These are phyloP conservation scores for Guaruba guarouba DNA, from an alignment of 2,113 vertebrate species.

Conservation along the genomic window DNA sequence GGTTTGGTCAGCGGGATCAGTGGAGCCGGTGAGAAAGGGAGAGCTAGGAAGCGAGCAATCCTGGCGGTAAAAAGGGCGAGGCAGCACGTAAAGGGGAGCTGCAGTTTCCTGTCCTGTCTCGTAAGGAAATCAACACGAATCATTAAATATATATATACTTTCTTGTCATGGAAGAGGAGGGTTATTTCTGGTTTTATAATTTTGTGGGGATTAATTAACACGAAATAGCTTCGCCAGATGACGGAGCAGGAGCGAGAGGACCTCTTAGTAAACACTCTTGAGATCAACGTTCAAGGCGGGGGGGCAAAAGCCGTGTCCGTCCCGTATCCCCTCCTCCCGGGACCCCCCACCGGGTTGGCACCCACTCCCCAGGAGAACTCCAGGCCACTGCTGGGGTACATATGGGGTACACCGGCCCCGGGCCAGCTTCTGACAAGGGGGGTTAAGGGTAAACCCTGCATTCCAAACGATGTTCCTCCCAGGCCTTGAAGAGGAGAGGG, in stretches of 20 bases:
- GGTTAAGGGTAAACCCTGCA: not conserved
- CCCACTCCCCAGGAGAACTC: not conserved
- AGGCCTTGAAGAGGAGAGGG: not conserved
- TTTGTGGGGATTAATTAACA: constrained; percentile 7
- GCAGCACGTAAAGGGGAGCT: not conserved
- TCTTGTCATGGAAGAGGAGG: not conserved
- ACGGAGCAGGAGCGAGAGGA: not conserved
- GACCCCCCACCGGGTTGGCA: not conserved
- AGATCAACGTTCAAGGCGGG: not conserved
- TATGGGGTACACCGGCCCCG: not conserved
- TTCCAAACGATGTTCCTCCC: accelerated
- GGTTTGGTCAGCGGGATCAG: not conserved
- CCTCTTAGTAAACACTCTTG: not conserved
- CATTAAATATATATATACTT: not conserved
- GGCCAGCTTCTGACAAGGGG: not conserved
- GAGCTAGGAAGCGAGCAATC: not conserved
- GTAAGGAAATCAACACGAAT: not conserved
- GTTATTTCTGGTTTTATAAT: constrained; percentile 20
- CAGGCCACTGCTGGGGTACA: not conserved
- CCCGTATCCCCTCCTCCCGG: not conserved
- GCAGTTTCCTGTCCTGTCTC: constrained; percentile 13
- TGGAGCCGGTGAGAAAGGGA: not conserved
- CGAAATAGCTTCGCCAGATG: not conserved
- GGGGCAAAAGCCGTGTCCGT: not conserved
- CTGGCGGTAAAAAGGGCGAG: not conserved